These are phyloP conservation scores for Alviniconcha strummeri DNA, from an alignment of 2,888 invertebrate genomes.

Conservation along the genomic window DNA sequence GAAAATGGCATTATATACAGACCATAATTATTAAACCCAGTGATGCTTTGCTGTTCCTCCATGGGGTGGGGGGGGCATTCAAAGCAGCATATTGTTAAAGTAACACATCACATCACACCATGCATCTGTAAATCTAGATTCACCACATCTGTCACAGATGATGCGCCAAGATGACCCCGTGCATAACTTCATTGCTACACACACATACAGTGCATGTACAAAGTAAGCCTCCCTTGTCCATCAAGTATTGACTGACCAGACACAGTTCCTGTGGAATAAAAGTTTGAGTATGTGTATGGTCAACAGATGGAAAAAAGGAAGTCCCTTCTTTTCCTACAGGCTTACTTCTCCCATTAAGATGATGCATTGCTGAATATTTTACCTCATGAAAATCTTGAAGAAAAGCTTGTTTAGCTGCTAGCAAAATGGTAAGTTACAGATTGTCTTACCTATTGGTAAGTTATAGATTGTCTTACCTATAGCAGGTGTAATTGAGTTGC, in stretches of 20 bases:
- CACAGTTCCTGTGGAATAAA: too few relatives aligned
- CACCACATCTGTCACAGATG: neutral
- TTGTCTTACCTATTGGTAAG: neutral
- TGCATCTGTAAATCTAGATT: neutral
- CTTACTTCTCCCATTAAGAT: too few relatives aligned
- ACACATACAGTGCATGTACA: too few relatives aligned
- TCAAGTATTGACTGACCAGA: too few relatives aligned
- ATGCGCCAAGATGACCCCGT: too few relatives aligned
- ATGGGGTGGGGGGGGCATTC: neutral
- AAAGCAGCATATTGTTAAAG: neutral
- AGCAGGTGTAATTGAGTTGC: neutral
- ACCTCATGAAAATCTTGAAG: neutral
- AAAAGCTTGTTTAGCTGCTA: neutral
- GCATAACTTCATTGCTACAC: too few relatives aligned
- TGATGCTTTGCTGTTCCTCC: neutral
- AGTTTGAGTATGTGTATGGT: too few relatives aligned
- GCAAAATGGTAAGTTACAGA: too few relatives aligned
- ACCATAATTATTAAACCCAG: neutral
- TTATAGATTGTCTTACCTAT: neutral
- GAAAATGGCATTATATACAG: neutral
- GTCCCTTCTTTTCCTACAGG: too few relatives aligned
- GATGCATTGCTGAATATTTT: too few relatives aligned
- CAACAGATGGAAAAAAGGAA: too few relatives aligned
- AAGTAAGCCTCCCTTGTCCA: too few relatives aligned
- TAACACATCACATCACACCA: neutral